Base-by-base conservation (phyloP, 2,888 invertebrate genomes). In the Thecophora atra region DNA sequence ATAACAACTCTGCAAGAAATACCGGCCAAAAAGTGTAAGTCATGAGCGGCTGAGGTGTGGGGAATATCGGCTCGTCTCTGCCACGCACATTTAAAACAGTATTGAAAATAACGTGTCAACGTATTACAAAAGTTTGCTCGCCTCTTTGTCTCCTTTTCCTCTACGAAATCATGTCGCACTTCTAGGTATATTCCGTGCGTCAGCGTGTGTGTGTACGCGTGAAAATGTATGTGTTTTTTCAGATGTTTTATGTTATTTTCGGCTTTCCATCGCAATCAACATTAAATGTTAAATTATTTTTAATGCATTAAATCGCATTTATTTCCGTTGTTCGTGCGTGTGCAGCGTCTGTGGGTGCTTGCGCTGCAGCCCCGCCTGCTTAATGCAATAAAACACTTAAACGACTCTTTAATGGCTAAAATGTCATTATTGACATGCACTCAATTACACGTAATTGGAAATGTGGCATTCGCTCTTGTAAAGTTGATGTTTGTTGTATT, bases 361-460 rank as follows among this genome's bases (percentile, higher is more conserved):
- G 7, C n/a, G 28, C 13, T 51, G 60, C 30, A 60, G n/a, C 30
- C 11, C 44, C 58, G 26, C 47, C 28, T 51, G 28, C 11, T 70
- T 64, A 75, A 75, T 76, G 72, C 73, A 74, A 76, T 76, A 75
- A 77, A 76, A 74, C 73, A 76, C 75, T 76, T 74, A 76, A 77
- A 77, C 76, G 73, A 76, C 76, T 76, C 75, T 76, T 74, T 77
- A 77, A 77, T 77, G 77, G 74, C 75, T 73, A 73, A 77, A 77
- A 77, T 77, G 75, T 76, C 77, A 76, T 77, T 77, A 77, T 77
- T 76, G 76, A 75, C 76, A 75, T 75, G 75, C 74, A 75, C 74
- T 77, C 73, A 77, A 77, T 77, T 77, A 75, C 73, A 75, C 66
- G 66, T 66, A 66, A 66, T 66, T 66, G 66, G 28, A 66, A 66